These are phyloP conservation scores for Deroptyus accipitrinus DNA, from an alignment of 2,113 vertebrate genomes.

Conservation along the genomic window DNA sequence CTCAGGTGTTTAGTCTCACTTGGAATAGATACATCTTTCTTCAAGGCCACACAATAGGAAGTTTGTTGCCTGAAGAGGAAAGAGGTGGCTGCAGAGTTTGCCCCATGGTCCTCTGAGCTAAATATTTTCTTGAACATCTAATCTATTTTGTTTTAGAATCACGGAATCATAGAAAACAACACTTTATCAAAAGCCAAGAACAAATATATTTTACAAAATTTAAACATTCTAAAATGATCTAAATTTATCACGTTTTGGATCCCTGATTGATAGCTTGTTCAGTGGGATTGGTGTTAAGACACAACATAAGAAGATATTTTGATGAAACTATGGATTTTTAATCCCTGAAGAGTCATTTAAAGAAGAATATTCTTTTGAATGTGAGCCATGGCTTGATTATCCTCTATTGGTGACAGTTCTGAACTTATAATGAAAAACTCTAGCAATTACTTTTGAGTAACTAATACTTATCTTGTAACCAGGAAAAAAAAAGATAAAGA, in stretches of 20 bases:
- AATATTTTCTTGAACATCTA: neutral
- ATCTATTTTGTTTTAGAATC: neutral
- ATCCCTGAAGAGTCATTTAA: neutral
- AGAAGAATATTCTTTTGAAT: constrained; percentile 46
- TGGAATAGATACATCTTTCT: neutral
- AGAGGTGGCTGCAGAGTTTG: neutral
- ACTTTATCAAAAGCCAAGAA: neutral
- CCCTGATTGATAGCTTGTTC: neutral
- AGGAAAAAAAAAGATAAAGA: neutral
- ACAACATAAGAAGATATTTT: constrained; percentile 3
- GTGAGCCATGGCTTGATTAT: neutral
- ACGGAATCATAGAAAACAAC: neutral
- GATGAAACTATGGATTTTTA: neutral
- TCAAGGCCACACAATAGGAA: neutral
- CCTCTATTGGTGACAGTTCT: neutral
- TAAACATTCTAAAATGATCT: constrained; percentile 17
- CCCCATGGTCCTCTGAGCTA: neutral
- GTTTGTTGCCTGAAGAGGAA: neutral
- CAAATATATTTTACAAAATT: constrained; percentile 22
- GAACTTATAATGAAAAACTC: neutral
- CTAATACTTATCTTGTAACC: neutral
- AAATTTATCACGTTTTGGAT: constrained; percentile 5
- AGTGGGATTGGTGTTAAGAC: neutral
- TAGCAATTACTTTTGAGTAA: neutral
- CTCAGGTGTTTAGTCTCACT: neutral